phyloP scores from a whole-genome alignment of 2,888 invertebrate genomes.

The Leucania comma region DNA sequence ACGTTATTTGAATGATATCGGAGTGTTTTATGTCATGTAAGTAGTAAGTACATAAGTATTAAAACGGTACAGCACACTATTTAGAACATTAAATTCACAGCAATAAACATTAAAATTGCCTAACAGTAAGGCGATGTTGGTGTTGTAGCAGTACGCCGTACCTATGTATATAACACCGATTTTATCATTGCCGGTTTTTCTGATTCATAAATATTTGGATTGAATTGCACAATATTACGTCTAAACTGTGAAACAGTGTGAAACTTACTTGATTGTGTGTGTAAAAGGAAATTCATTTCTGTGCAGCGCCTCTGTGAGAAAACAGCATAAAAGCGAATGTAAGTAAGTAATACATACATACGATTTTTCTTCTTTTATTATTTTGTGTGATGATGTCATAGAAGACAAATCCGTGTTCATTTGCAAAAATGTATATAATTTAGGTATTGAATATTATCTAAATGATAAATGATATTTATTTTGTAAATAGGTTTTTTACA shows the following conservation, averaged over 20 bases:
- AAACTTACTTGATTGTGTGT: not conserved
- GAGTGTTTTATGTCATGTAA: not conserved
- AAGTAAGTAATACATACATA: conserved; percentile 1
- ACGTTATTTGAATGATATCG: not conserved
- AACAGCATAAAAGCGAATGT: conserved; percentile 12
- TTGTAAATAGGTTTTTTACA: no score
- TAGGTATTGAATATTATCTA: no score
- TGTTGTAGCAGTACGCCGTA: no score
- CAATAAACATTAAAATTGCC: not conserved
- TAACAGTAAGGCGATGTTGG: not conserved
- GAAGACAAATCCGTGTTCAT: no score
- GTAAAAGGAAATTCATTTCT: conserved; percentile 6
- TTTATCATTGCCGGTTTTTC: no score
- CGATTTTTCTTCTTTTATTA: not conserved
- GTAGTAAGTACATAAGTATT: no score
- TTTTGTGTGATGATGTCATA: not conserved
- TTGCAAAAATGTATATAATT: no score
- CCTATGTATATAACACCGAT: not conserved
- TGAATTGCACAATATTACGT: conserved; percentile 21
- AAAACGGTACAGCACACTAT: not conserved
- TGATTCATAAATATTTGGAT: conserved; percentile 7
- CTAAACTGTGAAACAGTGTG: no score
- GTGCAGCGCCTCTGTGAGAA: conserved; percentile 6
- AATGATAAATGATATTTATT: no score
- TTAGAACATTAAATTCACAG: not conserved